phyloP scores from a whole-genome alignment of 2,888 invertebrate genomes.

The Rhagium mordax region DNA sequence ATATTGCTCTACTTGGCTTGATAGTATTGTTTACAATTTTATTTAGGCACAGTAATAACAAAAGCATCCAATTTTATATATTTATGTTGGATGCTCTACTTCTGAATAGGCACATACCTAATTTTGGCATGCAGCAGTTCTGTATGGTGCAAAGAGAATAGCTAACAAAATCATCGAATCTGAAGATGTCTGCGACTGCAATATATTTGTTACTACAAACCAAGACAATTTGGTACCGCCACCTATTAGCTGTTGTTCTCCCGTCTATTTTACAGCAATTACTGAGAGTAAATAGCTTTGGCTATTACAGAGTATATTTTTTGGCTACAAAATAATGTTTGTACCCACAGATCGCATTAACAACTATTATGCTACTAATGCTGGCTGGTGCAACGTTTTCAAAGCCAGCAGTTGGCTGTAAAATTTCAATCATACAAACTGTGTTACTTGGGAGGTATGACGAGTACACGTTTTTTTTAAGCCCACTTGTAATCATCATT shows the following conservation, averaged over 20 bases:
- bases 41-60: too few species aligned
- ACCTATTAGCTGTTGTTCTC: background rate
- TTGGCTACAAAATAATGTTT: background rate
- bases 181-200: too few species aligned
- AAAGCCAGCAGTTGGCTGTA: background rate
- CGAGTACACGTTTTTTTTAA: too few species aligned
- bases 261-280: background rate
- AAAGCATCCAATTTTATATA: too few species aligned
- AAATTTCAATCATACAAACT: background rate
- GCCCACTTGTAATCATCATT: too few species aligned
- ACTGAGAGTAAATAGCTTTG: background rate
- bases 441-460: constrained; percentile 1
- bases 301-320: background rate
- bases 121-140: too few species aligned
- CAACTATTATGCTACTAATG: background rate
- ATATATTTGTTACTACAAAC: background rate
- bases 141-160: too few species aligned
- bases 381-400: background rate
- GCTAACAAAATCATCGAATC: too few species aligned
- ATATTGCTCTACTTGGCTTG: too few species aligned
- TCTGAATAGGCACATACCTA: too few species aligned
- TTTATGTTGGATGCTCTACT: too few species aligned
- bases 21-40: too few species aligned
- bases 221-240: background rate
- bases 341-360: background rate